These are phyloP conservation scores for Scytalopus superciliaris DNA, from an alignment of 2,113 vertebrate genomes.

Conservation along the genomic window DNA sequence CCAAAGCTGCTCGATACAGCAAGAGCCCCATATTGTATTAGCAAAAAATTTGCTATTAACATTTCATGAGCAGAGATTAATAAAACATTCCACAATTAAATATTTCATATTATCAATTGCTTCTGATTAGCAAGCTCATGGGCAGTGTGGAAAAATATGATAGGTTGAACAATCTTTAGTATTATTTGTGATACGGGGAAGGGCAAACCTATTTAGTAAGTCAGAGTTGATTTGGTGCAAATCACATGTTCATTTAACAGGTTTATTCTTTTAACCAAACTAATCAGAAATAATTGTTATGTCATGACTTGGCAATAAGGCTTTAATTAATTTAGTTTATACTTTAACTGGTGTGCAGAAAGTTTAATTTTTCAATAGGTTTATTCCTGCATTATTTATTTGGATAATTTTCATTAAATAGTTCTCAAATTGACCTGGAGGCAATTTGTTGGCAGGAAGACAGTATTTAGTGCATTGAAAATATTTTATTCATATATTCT, in stretches of 20 bases:
- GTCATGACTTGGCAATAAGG: background rate
- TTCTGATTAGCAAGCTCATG: constrained; percentile 53
- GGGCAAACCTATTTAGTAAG: background rate
- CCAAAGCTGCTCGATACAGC: background rate
- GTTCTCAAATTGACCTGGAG: background rate
- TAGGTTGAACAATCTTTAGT: background rate
- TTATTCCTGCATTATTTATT: constrained; percentile 17
- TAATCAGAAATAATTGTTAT: background rate
- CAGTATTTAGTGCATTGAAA: background rate
- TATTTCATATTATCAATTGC: constrained; percentile 63
- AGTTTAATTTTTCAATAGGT: constrained; percentile 15
- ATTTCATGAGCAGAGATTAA: constrained; percentile 70
- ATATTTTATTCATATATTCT: background rate
- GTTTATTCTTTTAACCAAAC: constrained; percentile 24
- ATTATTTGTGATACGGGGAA: background rate
- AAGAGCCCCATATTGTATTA: constrained; percentile 13
- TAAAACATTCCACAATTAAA: constrained; percentile 73
- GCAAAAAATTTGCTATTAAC: constrained; percentile 60
- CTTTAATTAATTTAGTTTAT: constrained; percentile 15
- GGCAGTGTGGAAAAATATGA: background rate
- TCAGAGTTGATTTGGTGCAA: background rate
- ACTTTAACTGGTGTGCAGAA: background rate
- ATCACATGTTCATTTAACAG: background rate
- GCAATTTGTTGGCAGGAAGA: background rate
- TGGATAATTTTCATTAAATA: constrained; percentile 4